Evolutionary conservation across 2,113 vertebrate genomes (phyloP), one percentile per base, ranked within the genome.

Genomic region (Tragelaphus imberbis): DNA sequence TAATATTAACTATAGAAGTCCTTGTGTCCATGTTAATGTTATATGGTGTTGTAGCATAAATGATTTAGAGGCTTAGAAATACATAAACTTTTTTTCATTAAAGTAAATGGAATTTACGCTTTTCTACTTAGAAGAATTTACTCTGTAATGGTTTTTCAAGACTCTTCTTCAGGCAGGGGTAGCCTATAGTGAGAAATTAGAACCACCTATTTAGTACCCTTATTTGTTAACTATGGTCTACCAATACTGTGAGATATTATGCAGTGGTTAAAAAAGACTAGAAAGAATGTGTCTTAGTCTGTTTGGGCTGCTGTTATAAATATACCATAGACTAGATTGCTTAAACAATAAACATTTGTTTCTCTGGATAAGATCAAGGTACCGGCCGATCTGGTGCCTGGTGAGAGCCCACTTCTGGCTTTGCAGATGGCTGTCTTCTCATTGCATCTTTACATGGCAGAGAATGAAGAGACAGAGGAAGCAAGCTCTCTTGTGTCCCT

Each of bases 121-220:
- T 94, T 87, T 96, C 1, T n/a, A 28, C 27, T 88, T 68, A 47
- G 44, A 93, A 77, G 28, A 92, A 86, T 28, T 92, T 13, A 58
- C 15, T 40, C 71, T 65, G 2, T 58, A 51, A 79, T n/a, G n/a
- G 44, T 86, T 88, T 79, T 82, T 88, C 11, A 87, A 82, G 51
- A 88, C 47, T 93, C 44, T 86, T 97, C 21, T 80, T 92, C 19
- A 85, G 81, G 44, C 79, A 28, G 5, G 28, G n/a, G 23, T 89
- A 51, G 30, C 82, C n/a, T 82, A 15, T n/a, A 93, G 9, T 86
- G 84, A 94, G 97, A 90, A 93, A 65, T 91, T 47, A 97, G 53
- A 88, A 71, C 33, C 51, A 80, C 16, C 17, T n/a, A 63, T 71
- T 71, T 71, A 40, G 68, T 71, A 23, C 68, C 10, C n/a, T 71